Evolutionary conservation across 2,888 invertebrate species (phyloP).

Genomic region (Andrena minutula): DNA sequence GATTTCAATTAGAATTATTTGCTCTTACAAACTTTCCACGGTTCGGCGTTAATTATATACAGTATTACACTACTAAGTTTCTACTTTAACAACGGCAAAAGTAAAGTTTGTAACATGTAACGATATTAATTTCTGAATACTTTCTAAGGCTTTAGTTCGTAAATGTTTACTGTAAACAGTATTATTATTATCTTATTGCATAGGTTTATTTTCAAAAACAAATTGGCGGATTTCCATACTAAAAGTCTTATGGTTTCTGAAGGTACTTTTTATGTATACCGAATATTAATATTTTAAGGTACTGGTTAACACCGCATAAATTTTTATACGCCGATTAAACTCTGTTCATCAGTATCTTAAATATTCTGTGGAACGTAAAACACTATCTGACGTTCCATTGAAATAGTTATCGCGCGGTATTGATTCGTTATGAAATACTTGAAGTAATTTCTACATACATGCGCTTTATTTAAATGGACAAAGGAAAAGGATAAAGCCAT

Average conservation of each 20-base stretch:
- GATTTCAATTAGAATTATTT: no score
- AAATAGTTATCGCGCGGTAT: neutral
- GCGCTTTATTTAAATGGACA: conserved; percentile 18
- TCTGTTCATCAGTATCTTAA: conserved; percentile 41
- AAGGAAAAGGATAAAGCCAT: conserved; percentile 61
- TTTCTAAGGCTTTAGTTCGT: conserved; percentile 1
- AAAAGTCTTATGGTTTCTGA: neutral
- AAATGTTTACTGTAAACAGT: neutral
- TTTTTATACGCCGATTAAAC: conserved; percentile 31
- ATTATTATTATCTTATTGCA: conserved; percentile 20
- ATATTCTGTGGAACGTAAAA: neutral
- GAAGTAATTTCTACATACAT: neutral
- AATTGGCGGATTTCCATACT: neutral
- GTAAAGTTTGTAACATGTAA: neutral
- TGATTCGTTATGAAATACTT: conserved; percentile 3
- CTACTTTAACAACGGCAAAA: conserved; percentile 9
- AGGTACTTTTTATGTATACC: neutral
- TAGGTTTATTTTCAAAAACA: neutral
- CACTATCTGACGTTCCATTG: conserved; percentile 9
- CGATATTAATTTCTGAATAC: neutral
- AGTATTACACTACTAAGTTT: neutral
- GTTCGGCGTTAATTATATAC: no score
- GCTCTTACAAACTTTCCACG: no score
- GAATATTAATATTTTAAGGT: conserved; percentile 25
- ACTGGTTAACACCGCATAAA: conserved; percentile 36